These are phyloP conservation scores for Ceraclea dissimilis DNA, from an alignment of 2,888 invertebrate species.

Conservation along the genomic window DNA sequence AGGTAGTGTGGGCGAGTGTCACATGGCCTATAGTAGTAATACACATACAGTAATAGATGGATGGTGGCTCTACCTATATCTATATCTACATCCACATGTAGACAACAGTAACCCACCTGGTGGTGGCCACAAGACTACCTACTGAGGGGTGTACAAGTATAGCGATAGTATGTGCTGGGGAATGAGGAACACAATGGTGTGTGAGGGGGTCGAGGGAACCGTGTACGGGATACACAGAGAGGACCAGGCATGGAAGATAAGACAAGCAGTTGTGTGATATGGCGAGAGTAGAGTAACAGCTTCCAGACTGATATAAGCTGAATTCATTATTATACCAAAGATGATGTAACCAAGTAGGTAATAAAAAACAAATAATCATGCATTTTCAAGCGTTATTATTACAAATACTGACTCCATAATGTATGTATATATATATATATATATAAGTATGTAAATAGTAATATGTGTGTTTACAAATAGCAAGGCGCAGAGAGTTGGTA, in stretches of 20 bases:
- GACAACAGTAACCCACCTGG: no score
- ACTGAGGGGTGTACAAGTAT: no score
- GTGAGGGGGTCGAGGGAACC: no score
- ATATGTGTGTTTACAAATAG: constrained; percentile 41
- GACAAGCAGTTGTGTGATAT: constrained; percentile 27
- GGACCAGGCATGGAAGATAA: constrained; percentile 18
- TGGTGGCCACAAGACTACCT: no score
- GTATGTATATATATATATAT: constrained; percentile 26
- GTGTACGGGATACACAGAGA: not conserved
- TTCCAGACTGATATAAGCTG: constrained; percentile 38
- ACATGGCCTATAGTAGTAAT: no score
- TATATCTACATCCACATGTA: no score
- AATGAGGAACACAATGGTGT: no score
- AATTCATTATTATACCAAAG: constrained; percentile 36
- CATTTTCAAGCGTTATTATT: constrained; percentile 83
- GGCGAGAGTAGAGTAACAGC: constrained; percentile 27
- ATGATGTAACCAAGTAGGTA: constrained; percentile 36
- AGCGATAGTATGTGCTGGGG: no score
- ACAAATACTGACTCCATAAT: constrained; percentile 63
- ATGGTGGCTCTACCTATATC: no score
- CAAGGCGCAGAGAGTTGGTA: constrained; percentile 28
- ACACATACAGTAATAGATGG: constrained; percentile 19
- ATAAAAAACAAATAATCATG: constrained; percentile 75
- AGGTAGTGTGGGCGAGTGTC: no score
- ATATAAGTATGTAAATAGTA: constrained; percentile 30